phyloP scores from a whole-genome alignment of 2,888 invertebrate genomes.

The Tanaodytes sp. region DNA sequence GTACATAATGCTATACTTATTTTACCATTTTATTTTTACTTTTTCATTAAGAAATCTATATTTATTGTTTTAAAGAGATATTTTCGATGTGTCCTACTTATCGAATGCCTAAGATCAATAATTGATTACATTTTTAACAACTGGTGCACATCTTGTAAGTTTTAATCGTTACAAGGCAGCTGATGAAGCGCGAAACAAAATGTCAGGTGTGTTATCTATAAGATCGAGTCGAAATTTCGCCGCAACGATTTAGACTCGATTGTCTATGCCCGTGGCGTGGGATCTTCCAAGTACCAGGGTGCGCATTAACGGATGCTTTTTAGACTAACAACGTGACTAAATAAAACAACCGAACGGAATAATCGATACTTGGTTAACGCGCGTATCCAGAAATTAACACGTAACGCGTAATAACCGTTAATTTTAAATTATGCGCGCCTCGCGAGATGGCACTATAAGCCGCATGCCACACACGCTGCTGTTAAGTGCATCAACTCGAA shows the following conservation, averaged over 20 bases:
- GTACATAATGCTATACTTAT: no score
- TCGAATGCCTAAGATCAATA: conserved; percentile 29
- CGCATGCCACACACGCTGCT: neutral
- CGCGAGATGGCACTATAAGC: conserved; percentile 22
- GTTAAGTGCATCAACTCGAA: neutral
- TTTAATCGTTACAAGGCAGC: neutral
- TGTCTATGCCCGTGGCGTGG: no score
- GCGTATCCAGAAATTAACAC: conserved; percentile 26
- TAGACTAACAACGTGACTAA: conserved; percentile 6
- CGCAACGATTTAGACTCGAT: no score
- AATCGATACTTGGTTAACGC: conserved; percentile 25
- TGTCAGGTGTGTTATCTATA: neutral
- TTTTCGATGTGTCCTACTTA: conserved; percentile 33
- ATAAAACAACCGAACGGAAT: conserved; percentile 18
- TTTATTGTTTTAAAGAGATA: conserved; percentile 21
- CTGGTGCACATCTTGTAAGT: conserved; percentile 2
- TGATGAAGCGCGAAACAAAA: neutral
- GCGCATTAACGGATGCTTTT: conserved; percentile 3
- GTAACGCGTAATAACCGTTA: conserved; percentile 12
- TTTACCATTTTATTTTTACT: no score
- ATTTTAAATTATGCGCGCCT: conserved; percentile 21
- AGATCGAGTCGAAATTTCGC: no score
- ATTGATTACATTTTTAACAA: conserved; percentile 29
- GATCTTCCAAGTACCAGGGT: neutral
- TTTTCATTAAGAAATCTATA: no score